Base-by-base conservation (phyloP, 2,888 invertebrate genomes). In the Hipparchia semele region DNA sequence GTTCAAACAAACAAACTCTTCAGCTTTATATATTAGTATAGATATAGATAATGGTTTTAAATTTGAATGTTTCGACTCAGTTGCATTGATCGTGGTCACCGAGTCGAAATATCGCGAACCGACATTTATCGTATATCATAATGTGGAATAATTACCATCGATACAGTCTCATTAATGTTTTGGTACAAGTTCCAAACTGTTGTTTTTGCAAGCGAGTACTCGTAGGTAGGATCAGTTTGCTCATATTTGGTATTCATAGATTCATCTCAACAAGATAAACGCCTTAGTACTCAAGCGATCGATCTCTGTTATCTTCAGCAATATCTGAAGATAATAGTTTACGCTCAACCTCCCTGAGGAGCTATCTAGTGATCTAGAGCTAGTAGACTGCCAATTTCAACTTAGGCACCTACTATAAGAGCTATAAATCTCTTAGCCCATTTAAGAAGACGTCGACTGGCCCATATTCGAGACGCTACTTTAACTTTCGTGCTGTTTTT, bases 291-390 rank as follows among this genome's bases (percentile, higher is more conserved):
- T 61, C 23, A 70, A 56, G 54, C 54, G 62, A 70, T 70, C 62
- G 70, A 64, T 70, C 62, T 54, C 70, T 64, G 56, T 70, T 70
- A 70, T 70, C 70, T 62, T 6, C 62, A 70, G 70, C 70, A 64
- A 70, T 70, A 70, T 70, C 62, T 64, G 70, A 64, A 70, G 62
- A 70, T 70, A 70, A 70, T 70, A 70, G 70, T 64, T 62, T 70
- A 70, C 70, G 64, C 70, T 70, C 64, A 64, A 70, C 53, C 62
- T 70, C 70, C 64, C 70, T 64, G 46, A 64, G 70, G 70, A 64
- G 62, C 62, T 70, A 70, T 70, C 62, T 54, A 64, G 62, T 56
- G 62, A 70, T 70, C 62, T 70, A 56, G 12, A 56, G 56, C 70
- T 56, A 70, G 62, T 64, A 64, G 62, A 13, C 70, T 56, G 70